Evolutionary conservation across 2,888 invertebrate genomes (phyloP).

Genomic region (Drosophila yooni): DNA sequence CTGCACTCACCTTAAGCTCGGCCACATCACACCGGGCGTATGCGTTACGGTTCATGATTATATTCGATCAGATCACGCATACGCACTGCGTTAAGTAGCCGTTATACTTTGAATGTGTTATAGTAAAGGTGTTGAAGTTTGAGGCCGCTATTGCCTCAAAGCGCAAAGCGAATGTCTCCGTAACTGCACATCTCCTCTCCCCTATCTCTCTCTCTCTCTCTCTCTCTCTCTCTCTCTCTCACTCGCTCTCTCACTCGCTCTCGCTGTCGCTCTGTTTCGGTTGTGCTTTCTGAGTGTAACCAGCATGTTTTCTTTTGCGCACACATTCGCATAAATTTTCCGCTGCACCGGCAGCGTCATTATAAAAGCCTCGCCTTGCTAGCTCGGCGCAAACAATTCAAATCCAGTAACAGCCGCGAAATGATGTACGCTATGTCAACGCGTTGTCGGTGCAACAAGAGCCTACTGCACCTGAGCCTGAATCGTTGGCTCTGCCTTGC

Average conservation of each 20-base stretch:
- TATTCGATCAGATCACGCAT: conserved; percentile 64
- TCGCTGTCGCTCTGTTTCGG: conserved; percentile 5
- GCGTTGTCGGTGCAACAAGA: conserved; percentile 46
- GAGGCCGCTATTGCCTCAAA: conserved; percentile 20
- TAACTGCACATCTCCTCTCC: conserved; percentile 26
- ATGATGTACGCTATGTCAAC: conserved; percentile 81
- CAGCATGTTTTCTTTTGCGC: conserved; percentile 60
- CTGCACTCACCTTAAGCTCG: background rate
- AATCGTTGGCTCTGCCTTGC: conserved; percentile 58
- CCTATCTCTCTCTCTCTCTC: conserved; percentile 3
- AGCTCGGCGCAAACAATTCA: conserved; percentile 83
- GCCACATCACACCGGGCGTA: conserved; percentile 44
- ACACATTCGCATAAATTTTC: conserved; percentile 77
- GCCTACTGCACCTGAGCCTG: conserved; percentile 23
- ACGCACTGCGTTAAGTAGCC: conserved; percentile 63
- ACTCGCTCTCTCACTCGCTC: background rate
- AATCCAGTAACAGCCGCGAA: conserved; percentile 82
- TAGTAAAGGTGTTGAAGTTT: conserved; percentile 37
- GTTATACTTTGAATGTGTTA: conserved; percentile 70
- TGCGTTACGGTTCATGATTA: conserved; percentile 46
- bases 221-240: conserved; percentile 2
- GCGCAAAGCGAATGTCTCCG: conserved; percentile 49
- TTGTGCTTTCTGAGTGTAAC: conserved; percentile 20
- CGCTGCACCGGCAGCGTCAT: conserved; percentile 73
- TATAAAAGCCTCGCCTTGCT: conserved; percentile 83